phyloP scores from a whole-genome alignment of 2,113 vertebrate genomes.

The Apodemus speciosus region DNA sequence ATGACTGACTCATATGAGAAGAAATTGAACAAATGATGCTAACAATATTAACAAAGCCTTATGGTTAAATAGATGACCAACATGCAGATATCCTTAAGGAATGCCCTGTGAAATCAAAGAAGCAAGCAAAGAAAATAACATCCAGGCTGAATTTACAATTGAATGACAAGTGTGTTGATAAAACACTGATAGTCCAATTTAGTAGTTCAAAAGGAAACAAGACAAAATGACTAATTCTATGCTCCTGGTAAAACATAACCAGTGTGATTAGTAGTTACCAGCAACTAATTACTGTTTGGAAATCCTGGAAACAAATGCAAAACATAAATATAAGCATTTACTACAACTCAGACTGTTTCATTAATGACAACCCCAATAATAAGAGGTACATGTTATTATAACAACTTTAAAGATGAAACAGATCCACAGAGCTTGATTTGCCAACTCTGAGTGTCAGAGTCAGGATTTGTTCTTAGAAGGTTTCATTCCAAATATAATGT shows the following conservation, averaged over 20 bases:
- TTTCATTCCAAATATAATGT: not conserved
- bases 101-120: not conserved
- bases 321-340: not conserved
- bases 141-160: not conserved
- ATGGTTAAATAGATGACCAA: not conserved
- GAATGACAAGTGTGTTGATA: not conserved
- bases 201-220: not conserved
- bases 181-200: not conserved
- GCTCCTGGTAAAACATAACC: not conserved
- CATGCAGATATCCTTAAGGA: not conserved
- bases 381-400: not conserved
- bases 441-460: not conserved
- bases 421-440: slow-evolving; percentile 27
- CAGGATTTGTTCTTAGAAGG: not conserved
- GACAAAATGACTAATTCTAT: not conserved
- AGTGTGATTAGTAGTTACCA: not conserved
- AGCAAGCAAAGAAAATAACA: not conserved
- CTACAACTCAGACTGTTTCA: not conserved
- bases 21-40: not conserved
- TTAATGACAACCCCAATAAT: not conserved
- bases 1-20: not conserved
- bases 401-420: slow-evolving; percentile 31
- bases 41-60: not conserved
- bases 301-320: not conserved
- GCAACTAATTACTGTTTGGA: not conserved